Percentiles rank a stretch among this genome's conserved stretches.
Conservation (phyloP, 2,113 vertebrate genomes). For the Platichthys flesus region DNA sequence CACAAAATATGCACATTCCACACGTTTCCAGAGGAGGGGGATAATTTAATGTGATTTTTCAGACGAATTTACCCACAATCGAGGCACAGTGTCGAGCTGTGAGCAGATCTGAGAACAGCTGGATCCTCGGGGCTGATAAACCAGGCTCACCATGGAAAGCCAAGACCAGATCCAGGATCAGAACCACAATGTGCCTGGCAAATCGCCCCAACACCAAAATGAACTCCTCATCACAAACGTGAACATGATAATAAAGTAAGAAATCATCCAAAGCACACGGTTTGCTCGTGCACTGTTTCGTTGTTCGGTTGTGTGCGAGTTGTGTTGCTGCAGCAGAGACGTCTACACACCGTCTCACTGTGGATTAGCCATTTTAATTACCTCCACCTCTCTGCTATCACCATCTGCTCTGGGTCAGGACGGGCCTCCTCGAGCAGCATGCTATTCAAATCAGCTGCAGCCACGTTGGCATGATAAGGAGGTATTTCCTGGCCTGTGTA, state of each 20-base stretch:
- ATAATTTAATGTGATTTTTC: constrained; percentile 1
- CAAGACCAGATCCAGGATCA: constrained; percentile 19
- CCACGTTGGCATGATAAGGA: constrained; percentile 60
- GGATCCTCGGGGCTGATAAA: constrained; percentile 34
- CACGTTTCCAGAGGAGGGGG: constrained; percentile 6
- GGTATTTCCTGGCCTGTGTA: constrained; percentile 62
- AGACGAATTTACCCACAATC: constrained; percentile 5
- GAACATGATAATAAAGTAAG: neutral
- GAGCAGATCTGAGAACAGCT: constrained; percentile 12
- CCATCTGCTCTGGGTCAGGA: constrained; percentile 64
- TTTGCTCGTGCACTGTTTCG: neutral
- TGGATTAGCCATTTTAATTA: constrained; percentile 77
- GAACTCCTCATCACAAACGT: constrained; percentile 27
- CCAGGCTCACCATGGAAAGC: constrained; percentile 16
- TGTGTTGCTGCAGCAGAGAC: constrained; percentile 5
- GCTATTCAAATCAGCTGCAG: constrained; percentile 64
- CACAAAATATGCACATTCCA: constrained; percentile 13
- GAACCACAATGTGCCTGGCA: constrained; percentile 17
- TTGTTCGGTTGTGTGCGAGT: neutral
- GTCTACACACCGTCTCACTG: constrained; percentile 46
- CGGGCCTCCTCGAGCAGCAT: constrained; percentile 63
- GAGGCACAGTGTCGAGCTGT: neutral
- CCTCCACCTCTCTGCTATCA: constrained; percentile 66
- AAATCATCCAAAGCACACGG: neutral
- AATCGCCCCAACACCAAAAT: constrained; percentile 13